Evolutionary conservation across 1,140 invertebrate species (phyloP), one percentile per base, ranked within the genome.

Genomic region (Conopomorpha cramerella): DNA sequence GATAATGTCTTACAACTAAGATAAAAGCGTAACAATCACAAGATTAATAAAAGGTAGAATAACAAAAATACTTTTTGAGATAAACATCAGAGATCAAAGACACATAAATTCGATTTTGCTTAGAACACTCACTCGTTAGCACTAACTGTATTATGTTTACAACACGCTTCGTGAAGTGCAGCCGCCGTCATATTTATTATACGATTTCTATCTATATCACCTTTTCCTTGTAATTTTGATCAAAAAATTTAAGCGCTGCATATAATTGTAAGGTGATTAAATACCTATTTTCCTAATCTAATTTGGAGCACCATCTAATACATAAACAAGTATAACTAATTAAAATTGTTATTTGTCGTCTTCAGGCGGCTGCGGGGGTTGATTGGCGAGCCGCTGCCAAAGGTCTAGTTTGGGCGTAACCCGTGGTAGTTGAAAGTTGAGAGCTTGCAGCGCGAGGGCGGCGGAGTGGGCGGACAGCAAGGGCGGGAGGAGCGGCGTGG

Each of bases 371-470:
- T n/a, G n/a, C n/a, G n/a, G n/a, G n/a, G n/a, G n/a, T 2, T 59
- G 37, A 12, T 49, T 46, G 11, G 59, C 49, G 11, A 47, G 39
- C 23, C 55, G 42, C 29, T 50, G 46, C 66, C 66, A 74, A 16
- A 74, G 47, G 38, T 74, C 66, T 8, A 63, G 64, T 59, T 64
- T 70, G 14, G 70, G 67, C 8, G 66, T 43, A 41, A 72, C 55
- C 45, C 70, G 49, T 2, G 70, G 59, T n/a, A n/a, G n/a, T n/a
- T n/a, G n/a, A 25, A 72, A 66, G 19, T 56, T 70, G 6, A 71
- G 45, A 8, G 64, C 58, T 16, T 68, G 70, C 1, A 70, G 53
- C 1, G 67, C 63, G 17, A 67, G 35, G 2, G 62, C 53, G 6
- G 66, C 45, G 1, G 55, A 49, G 8, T 51, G 46, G 3, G 62